These are phyloP conservation scores for Nemurella pictetii DNA, from an alignment of 2,888 invertebrate species.

Conservation along the genomic window DNA sequence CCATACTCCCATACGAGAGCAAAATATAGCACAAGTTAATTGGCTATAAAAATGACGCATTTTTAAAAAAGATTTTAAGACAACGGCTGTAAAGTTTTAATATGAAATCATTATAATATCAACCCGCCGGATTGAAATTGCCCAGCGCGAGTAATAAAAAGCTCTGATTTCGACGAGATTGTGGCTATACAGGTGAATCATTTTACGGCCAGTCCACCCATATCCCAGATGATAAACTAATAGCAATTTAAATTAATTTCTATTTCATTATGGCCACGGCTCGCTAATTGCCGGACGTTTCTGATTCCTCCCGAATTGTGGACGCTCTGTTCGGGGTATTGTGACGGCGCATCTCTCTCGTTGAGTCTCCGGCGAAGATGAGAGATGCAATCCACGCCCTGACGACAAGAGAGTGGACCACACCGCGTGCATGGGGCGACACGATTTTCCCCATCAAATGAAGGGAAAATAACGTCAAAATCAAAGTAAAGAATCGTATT, in stretches of 20 bases:
- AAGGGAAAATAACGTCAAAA: neutral
- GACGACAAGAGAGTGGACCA: neutral
- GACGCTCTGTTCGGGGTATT: neutral
- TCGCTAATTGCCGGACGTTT: neutral
- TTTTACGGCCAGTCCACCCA: neutral
- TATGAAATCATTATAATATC: neutral
- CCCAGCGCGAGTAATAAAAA: neutral
- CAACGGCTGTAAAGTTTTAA: neutral
- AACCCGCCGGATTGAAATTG: neutral
- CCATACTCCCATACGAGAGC: neutral
- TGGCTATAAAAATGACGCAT: neutral
- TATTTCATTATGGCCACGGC: neutral
- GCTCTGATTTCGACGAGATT: neutral
- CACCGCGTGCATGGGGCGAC: neutral
- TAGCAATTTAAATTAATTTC: neutral
- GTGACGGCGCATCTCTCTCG: neutral
- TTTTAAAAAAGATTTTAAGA: neutral
- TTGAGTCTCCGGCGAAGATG: neutral
- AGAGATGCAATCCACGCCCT: neutral
- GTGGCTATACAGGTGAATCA: too few species aligned
- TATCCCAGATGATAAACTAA: neutral
- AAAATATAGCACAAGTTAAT: neutral
- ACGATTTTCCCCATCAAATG: neutral
- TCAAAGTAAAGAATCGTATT: neutral
- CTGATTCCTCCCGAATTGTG: neutral